These are phyloP conservation scores for Eristalis intricaria DNA, from an alignment of 2,888 invertebrate genomes.

Conservation along the genomic window DNA sequence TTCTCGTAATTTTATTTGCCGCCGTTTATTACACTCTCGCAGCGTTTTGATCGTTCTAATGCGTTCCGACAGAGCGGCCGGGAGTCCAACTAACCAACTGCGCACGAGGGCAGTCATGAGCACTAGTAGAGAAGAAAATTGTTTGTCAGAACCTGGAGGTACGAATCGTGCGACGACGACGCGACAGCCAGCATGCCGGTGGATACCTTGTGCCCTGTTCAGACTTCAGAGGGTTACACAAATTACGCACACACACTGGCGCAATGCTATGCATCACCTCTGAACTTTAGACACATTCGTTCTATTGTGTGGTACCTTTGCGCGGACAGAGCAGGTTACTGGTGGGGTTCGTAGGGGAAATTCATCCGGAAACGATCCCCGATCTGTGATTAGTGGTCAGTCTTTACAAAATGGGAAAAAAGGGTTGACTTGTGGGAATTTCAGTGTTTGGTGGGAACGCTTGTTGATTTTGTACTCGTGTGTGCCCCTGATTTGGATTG, in stretches of 20 bases:
- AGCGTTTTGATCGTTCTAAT: conserved; percentile 29
- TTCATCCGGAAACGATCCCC: neutral
- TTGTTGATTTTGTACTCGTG: neutral
- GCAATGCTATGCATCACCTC: conserved; percentile 36
- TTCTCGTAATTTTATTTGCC: neutral
- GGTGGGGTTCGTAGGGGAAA: neutral
- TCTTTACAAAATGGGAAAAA: neutral
- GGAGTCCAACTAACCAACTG: conserved; percentile 25
- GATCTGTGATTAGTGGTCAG: neutral
- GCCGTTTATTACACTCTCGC: conserved; percentile 15
- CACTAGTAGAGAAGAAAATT: conserved; percentile 42
- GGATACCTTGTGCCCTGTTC: conserved; percentile 15
- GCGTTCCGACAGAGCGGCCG: conserved; percentile 37
- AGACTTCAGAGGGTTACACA: conserved; percentile 44
- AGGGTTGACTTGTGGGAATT: neutral
- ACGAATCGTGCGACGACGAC: neutral
- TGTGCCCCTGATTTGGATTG: neutral
- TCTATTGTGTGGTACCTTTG: neutral
- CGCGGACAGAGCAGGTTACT: neutral
- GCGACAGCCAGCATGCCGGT: neutral
- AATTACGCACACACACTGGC: conserved; percentile 33
- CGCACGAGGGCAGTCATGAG: conserved; percentile 36
- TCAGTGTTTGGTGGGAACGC: neutral
- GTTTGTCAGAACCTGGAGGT: conserved; percentile 31
- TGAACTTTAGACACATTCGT: conserved; percentile 43